Percentiles rank a stretch among this genome's conserved stretches.
phyloP scores from a whole-genome alignment of 53 echinoderm and acorn worm species.

The Temnopleurus reevesii region DNA sequence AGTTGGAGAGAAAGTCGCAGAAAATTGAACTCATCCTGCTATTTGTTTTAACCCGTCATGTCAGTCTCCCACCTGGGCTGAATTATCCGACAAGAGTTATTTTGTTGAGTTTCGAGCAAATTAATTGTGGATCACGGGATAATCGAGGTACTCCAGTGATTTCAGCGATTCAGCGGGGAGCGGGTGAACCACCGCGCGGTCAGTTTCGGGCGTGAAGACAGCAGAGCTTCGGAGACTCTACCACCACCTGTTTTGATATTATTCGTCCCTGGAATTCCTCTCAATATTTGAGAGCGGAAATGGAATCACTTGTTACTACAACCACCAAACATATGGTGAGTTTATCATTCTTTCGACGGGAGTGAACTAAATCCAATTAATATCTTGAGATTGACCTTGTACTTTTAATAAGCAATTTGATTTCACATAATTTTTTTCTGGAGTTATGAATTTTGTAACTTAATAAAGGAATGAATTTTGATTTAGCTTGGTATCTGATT shows the following conservation, averaged over 20 bases:
- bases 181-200: conserved; percentile 59
- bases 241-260: background rate
- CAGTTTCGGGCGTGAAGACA: conserved; percentile 20
- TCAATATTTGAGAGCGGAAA: background rate
- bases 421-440: no score
- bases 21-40: background rate
- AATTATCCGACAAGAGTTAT: background rate
- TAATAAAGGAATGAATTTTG: no score
- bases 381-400: no score
- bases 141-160: conserved; percentile 3
- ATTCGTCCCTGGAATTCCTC: background rate
- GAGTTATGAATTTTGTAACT: no score
- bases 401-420: no score
- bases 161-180: background rate
- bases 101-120: background rate
- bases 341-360: background rate
- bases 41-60: background rate
- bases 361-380: no score
- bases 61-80: background rate
- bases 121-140: background rate
- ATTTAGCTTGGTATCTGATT: no score
- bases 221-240: background rate
- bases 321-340: conserved; percentile 48
- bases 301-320: conserved; percentile 39
- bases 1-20: background rate